phyloP scores from a whole-genome alignment of 2,113 vertebrate genomes.

The Gymnarchus niloticus region DNA sequence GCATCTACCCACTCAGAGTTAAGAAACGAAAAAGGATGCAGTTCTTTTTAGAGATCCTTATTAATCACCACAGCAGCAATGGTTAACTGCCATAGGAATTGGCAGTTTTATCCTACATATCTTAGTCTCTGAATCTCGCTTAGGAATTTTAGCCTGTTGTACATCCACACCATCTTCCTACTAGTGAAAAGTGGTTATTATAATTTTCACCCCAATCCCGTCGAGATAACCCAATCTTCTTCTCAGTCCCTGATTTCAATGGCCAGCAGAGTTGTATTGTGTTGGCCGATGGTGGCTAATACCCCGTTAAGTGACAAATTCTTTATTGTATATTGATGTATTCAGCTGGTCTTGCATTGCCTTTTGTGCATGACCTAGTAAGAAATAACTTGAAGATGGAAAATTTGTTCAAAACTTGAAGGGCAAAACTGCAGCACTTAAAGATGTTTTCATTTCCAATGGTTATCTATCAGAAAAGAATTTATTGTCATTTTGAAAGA shows the following conservation, averaged over 20 bases:
- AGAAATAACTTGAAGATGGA: background rate
- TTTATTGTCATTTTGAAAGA: background rate
- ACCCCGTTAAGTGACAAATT: background rate
- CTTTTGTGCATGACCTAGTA: background rate
- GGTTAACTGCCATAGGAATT: background rate
- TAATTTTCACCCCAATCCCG: background rate
- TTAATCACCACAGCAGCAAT: background rate
- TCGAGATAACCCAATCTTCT: background rate
- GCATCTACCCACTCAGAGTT: slow-evolving; percentile 3
- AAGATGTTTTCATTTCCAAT: background rate
- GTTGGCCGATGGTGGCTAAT: background rate
- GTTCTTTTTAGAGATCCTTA: background rate
- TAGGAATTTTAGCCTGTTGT: background rate
- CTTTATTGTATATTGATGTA: background rate
- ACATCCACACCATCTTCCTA: background rate
- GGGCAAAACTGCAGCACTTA: background rate
- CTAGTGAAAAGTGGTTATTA: background rate
- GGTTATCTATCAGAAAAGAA: background rate
- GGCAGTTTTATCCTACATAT: background rate
- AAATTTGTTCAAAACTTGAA: background rate
- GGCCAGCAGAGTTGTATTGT: background rate
- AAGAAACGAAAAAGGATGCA: background rate
- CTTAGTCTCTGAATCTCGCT: background rate
- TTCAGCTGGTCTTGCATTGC: background rate
- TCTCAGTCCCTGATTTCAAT: background rate